Percentiles rank a stretch among this genome's conserved stretches.
These are phyloP conservation scores for Caenorhabditis brenneri DNA, from an alignment of 1,140 invertebrate genomes.

Conservation along the genomic window DNA sequence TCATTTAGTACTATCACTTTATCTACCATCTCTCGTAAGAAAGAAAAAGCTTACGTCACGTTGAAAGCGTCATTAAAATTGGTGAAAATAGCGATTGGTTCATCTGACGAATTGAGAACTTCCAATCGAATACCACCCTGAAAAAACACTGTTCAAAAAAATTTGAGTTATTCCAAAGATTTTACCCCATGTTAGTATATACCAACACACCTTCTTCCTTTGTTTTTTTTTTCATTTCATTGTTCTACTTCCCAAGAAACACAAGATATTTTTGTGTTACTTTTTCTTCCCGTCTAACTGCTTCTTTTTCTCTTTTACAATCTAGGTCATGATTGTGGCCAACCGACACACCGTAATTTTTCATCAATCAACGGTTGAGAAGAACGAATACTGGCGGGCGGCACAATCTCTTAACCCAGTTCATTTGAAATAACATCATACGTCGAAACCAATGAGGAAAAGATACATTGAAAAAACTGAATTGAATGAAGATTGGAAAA, in stretches of 20 bases:
- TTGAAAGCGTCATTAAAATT: slow-evolving; percentile 76
- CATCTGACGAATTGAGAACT: slow-evolving; percentile 81
- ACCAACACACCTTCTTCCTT: no score
- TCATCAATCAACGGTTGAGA: background rate
- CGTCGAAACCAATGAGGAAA: no score
- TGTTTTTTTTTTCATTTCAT: background rate
- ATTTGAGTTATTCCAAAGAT: no score
- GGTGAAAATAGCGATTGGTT: slow-evolving; percentile 83
- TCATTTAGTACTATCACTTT: no score
- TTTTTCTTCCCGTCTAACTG: background rate
- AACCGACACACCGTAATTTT: background rate
- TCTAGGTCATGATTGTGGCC: background rate
- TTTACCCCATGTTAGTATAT: no score
- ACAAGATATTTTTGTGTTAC: background rate
- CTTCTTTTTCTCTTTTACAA: background rate
- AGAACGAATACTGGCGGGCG: no score
- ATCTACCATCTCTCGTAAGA: no score
- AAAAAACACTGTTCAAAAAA: background rate
- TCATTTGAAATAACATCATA: background rate
- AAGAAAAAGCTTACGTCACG: slow-evolving; percentile 77
- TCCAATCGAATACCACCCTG: slow-evolving; percentile 86
- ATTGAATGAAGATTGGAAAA: background rate
- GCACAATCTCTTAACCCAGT: background rate
- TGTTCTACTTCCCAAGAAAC: no score
- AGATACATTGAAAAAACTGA: background rate